Evolutionary conservation across 2,113 vertebrate genomes (phyloP).

Genomic region (Struthidea cinerea): DNA sequence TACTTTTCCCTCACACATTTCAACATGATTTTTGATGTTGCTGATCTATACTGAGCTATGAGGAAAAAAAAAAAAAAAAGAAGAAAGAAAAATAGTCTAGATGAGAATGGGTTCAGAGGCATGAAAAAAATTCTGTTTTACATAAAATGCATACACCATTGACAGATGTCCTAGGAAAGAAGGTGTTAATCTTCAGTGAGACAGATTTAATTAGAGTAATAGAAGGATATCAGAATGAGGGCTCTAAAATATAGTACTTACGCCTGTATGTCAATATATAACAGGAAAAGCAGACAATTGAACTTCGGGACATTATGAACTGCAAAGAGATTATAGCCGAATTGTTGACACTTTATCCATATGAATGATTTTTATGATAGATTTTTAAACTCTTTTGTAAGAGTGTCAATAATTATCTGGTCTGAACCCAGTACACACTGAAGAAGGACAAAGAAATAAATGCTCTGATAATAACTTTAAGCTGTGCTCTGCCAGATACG

Average conservation of each 20-base stretch:
- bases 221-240: not conserved
- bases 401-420: not conserved
- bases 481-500: accelerated
- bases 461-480: not conserved
- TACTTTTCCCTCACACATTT: not conserved
- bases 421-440: not conserved
- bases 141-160: not conserved
- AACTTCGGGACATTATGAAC: not conserved
- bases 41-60: not conserved
- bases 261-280: not conserved
- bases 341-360: not conserved
- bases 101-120: not conserved
- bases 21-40: not conserved
- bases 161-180: not conserved
- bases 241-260: not conserved
- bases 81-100: not conserved
- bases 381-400: not conserved
- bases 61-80: not conserved
- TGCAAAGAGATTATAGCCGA: not conserved
- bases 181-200: not conserved
- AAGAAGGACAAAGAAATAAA: not conserved
- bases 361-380: not conserved
- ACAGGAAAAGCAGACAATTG: not conserved
- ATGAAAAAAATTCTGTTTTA: not conserved
- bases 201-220: not conserved